Evolutionary conservation across 92 coral and sea anemone genomes (phyloP), one percentile per base, ranked within the genome.

Genomic region (Porites lobata): DNA sequence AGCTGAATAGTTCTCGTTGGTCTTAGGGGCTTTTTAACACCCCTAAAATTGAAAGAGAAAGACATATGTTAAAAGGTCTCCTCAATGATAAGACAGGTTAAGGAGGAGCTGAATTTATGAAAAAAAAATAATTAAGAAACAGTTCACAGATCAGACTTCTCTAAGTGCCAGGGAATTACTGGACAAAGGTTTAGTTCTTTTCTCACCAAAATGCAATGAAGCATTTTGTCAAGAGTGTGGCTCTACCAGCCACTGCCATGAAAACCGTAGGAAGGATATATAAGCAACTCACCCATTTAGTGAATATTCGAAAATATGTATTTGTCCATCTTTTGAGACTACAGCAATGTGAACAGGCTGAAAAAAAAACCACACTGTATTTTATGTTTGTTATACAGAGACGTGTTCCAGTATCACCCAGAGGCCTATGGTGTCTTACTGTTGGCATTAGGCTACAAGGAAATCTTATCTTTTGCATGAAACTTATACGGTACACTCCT

Each of bases 281-380:
- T 10, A 56, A 56, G 61, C 9, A n/a, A 81, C 96, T 79, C 90
- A 97, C 99, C 99, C 99, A 95, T 97, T 97, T 9, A 97, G 86
- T 22, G 95, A 88, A 82, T 97, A 94, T 85, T 95, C 98, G 90
- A 94, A 97, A 65, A 97, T 67, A 69, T 97, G 99, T 19, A 97
- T 85, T 64, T 92, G 93, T 53, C 98, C 98, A 91, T 97, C 98
- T 66, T 76, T 97, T 58, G 98, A 82, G 14, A 90, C 92, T 54
- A 88, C 95, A 68, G 96, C 94, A 50, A 97, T 89, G 85, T 96
- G 99, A 19, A 97, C 87, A 26, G 98, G 95, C 99, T 97, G 92
- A 3, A 68, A 43, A 83, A 8, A 62, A 58, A 80, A 75, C 47
- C 4, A 38, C 47, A 38, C 47, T 38, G 47, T 38, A 38, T 38